Conservation (phyloP, 2,797 vertebrate species). For the Picus viridis region DNA sequence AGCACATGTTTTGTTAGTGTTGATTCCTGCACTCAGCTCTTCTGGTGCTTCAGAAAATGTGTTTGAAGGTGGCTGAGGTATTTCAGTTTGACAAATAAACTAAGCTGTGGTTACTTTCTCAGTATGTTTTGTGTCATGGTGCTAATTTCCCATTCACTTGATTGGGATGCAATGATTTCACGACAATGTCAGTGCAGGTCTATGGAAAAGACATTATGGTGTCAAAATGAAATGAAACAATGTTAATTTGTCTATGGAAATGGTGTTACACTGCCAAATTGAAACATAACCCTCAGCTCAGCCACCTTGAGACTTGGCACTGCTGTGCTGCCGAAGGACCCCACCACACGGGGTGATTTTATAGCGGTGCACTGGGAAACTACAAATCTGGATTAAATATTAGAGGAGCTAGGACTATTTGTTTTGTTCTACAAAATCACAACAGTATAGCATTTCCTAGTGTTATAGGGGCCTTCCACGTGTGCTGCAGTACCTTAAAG, state of each 20-base stretch:
- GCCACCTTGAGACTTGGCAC: conserved; percentile 62
- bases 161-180: conserved; percentile 69
- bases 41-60: conserved; percentile 23
- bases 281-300: conserved; percentile 61
- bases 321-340: neutral
- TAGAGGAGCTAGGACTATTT: conserved; percentile 24
- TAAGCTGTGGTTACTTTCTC: conserved; percentile 47
- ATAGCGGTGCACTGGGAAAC: conserved; percentile 2
- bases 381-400: conserved; percentile 54
- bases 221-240: conserved; percentile 70
- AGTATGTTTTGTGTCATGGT: conserved; percentile 49
- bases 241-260: conserved; percentile 75
- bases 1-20: neutral
- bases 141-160: conserved; percentile 61
- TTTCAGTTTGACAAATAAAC: conserved; percentile 57
- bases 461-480: neutral
- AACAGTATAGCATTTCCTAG: neutral
- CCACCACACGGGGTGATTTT: neutral
- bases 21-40: neutral
- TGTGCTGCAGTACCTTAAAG: neutral
- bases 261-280: conserved; percentile 57
- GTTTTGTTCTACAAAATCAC: conserved; percentile 20
- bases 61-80: conserved; percentile 16
- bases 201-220: conserved; percentile 74
- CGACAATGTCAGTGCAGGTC: conserved; percentile 67